Evolutionary conservation across 2,113 vertebrate species (phyloP).

Genomic region (Tympanuchus pallidicinctus): DNA sequence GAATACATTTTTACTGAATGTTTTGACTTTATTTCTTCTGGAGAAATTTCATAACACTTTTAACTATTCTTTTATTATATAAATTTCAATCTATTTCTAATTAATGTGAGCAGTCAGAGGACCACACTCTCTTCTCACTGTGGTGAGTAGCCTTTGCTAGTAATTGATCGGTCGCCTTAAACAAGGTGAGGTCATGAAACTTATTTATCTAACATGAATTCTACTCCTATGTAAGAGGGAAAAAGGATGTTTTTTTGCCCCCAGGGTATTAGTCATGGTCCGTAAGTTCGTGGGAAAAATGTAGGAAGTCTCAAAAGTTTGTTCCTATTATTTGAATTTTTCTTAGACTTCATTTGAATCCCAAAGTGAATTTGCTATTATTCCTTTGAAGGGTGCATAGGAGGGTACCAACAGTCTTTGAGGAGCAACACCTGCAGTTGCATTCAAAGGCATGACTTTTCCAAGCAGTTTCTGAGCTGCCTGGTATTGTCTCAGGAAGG

Average conservation of each 20-base stretch:
- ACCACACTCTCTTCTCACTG: slow-evolving; percentile 26
- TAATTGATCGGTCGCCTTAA: slow-evolving; percentile 77
- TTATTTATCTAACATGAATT: slow-evolving; percentile 83
- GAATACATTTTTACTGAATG: slow-evolving; percentile 20
- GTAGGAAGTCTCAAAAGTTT: slow-evolving; percentile 87
- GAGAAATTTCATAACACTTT: background rate
- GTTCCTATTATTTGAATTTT: slow-evolving; percentile 87
- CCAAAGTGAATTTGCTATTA: slow-evolving; percentile 86
- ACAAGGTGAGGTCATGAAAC: slow-evolving; percentile 81
- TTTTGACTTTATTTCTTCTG: slow-evolving; percentile 47
- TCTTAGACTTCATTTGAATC: slow-evolving; percentile 84
- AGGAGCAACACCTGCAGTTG: slow-evolving; percentile 87
- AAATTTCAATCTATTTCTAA: slow-evolving; percentile 53
- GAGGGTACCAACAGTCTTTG: slow-evolving; percentile 84
- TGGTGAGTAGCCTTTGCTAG: slow-evolving; percentile 58
- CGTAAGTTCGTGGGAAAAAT: slow-evolving; percentile 85
- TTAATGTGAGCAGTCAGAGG: slow-evolving; percentile 65
- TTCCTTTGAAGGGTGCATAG: slow-evolving; percentile 82
- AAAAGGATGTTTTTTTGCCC: slow-evolving; percentile 82
- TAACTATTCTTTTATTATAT: background rate
- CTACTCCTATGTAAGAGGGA: slow-evolving; percentile 76
- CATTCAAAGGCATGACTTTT: slow-evolving; percentile 86
- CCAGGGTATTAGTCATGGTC: slow-evolving; percentile 89
- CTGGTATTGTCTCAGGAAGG: slow-evolving; percentile 78
- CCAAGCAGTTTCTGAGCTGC: slow-evolving; percentile 81